phyloP scores from a whole-genome alignment of 1,140 invertebrate genomes.

The Adelges cooleyi region DNA sequence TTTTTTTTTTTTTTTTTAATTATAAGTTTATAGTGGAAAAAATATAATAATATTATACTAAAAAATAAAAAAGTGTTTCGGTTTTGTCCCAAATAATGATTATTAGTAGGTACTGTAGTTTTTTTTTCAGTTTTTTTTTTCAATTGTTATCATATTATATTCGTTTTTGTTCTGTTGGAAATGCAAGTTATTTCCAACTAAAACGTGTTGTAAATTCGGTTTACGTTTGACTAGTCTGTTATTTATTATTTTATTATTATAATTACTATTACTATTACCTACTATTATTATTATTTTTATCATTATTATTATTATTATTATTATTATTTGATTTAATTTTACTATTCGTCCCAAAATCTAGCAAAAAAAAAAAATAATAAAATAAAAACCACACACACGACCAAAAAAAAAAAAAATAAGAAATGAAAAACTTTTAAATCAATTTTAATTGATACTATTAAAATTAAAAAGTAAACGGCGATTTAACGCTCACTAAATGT shows the following conservation, averaged over 20 bases:
- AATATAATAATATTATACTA: no score
- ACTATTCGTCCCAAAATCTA: not conserved
- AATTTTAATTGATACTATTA: not conserved
- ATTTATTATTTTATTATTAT: constrained; percentile 19
- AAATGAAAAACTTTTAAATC: not conserved
- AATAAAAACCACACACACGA: not conserved
- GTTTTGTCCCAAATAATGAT: no score
- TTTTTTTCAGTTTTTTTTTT: constrained; percentile 19
- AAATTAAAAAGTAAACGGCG: not conserved
- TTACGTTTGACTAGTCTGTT: constrained; percentile 29
- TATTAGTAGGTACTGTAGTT: not conserved
- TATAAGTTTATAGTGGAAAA: no score
- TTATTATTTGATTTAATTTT: constrained; percentile 10
- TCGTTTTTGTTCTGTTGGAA: constrained; percentile 14
- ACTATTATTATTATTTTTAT: constrained; percentile 8
- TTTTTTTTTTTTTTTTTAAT: no score
- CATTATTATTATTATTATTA: constrained; percentile 9
- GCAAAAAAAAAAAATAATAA: no score
- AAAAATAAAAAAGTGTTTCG: no score
- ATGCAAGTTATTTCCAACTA: constrained; percentile 9
- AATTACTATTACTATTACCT: constrained; percentile 7
- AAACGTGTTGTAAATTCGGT: constrained; percentile 12
- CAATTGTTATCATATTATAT: constrained; percentile 15
- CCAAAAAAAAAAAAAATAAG: not conserved
- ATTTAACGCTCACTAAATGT: constrained; percentile 21